These are phyloP conservation scores for Sebastes matsubarae DNA, from an alignment of 2,797 vertebrate genomes.

Conservation along the genomic window DNA sequence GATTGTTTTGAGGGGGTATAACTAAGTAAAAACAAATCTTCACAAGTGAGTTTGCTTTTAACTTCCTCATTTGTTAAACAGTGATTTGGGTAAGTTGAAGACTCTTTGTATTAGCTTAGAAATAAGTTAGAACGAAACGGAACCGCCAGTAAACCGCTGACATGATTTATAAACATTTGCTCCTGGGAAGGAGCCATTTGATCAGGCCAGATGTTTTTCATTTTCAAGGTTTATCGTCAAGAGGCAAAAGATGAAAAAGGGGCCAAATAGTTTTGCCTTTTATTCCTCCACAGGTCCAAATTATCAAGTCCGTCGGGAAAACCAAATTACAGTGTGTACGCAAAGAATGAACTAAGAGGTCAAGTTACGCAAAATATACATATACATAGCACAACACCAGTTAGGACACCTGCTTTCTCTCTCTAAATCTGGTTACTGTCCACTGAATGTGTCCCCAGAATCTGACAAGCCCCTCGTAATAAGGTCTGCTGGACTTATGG, in stretches of 20 bases:
- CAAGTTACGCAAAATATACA: slow-evolving; percentile 55
- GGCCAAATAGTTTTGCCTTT: slow-evolving; percentile 67
- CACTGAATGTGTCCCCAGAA: slow-evolving; percentile 42
- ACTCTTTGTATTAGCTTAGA: slow-evolving; percentile 56
- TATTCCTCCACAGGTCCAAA: slow-evolving; percentile 69
- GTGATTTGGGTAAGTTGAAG: slow-evolving; percentile 25
- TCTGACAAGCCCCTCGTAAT: not conserved
- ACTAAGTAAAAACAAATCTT: slow-evolving; percentile 53
- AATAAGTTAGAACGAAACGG: slow-evolving; percentile 59
- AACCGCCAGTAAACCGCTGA: slow-evolving; percentile 54
- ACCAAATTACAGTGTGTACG: slow-evolving; percentile 64
- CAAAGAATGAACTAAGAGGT: slow-evolving; percentile 40
- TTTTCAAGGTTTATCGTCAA: slow-evolving; percentile 73
- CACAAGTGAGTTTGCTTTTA: slow-evolving; percentile 47
- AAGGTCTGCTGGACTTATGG: not conserved
- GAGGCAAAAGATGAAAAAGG: slow-evolving; percentile 74
- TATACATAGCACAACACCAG: slow-evolving; percentile 37
- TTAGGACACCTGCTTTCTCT: slow-evolving; percentile 71
- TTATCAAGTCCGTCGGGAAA: slow-evolving; percentile 74
- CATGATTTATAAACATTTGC: slow-evolving; percentile 66
- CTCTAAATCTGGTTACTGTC: slow-evolving; percentile 43
- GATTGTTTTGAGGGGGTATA: slow-evolving; percentile 8
- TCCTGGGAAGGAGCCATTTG: slow-evolving; percentile 72
- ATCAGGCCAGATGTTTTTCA: slow-evolving; percentile 82
- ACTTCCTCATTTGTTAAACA: slow-evolving; percentile 57